Evolutionary conservation across 2,113 vertebrate genomes (phyloP).

Genomic region (Noturus placidus): DNA sequence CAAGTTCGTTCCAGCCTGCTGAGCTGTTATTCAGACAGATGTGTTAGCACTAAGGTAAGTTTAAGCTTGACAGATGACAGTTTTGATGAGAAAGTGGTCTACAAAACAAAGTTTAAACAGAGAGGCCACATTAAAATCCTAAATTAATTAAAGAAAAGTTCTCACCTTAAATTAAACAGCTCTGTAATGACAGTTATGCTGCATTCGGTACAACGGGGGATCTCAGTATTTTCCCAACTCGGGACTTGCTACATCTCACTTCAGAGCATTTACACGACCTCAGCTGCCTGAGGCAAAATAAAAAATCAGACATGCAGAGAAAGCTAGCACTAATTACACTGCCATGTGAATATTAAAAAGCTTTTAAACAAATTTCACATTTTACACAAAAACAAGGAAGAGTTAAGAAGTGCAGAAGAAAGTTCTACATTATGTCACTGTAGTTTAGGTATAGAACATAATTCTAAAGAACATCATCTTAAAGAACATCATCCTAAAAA

Average conservation of each 20-base stretch:
- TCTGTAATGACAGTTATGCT: background rate
- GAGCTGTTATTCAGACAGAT: background rate
- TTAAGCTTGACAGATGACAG: background rate
- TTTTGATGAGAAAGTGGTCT: background rate
- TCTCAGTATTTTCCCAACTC: background rate
- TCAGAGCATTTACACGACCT: background rate
- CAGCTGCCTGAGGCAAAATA: background rate
- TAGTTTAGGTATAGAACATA: background rate
- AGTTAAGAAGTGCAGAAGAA: background rate
- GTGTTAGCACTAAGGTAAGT: background rate
- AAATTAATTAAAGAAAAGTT: constrained; percentile 18
- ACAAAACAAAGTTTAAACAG: background rate
- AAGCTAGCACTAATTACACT: background rate
- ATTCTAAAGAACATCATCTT: background rate
- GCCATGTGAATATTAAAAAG: background rate
- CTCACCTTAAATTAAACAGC: background rate
- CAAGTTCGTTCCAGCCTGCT: background rate
- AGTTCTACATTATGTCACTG: background rate
- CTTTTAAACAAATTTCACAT: background rate
- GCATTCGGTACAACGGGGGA: background rate
- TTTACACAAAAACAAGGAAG: background rate
- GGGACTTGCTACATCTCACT: constrained; percentile 17
- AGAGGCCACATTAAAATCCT: background rate
- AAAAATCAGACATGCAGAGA: constrained; percentile 7
- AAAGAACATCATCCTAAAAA: background rate